A percentile compares a stretch with the other conserved stretches of the same genome.
phyloP scores from a whole-genome alignment of 2,888 invertebrate genomes.

The Mylabris sibirica region DNA sequence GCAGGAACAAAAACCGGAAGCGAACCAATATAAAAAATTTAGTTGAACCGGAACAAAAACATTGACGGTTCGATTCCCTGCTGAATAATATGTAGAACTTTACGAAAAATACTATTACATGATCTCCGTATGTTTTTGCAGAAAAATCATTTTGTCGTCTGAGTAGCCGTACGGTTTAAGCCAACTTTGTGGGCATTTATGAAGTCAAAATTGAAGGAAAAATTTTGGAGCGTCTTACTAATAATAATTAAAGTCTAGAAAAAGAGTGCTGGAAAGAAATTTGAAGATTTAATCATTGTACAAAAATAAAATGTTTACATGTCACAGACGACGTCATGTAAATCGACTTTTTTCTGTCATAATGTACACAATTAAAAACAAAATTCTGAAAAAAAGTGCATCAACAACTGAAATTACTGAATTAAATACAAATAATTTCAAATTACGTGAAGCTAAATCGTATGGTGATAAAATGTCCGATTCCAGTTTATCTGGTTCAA shows the following conservation, averaged over 20 bases:
- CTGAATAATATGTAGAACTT: too few relatives aligned
- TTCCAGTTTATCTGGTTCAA: conserved; percentile 33
- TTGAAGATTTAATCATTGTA: neutral
- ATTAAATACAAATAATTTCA: conserved; percentile 42
- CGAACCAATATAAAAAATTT: too few relatives aligned
- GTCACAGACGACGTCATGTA: neutral
- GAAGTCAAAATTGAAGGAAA: too few relatives aligned
- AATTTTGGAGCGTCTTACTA: too few relatives aligned
- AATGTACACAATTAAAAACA: conserved; percentile 21
- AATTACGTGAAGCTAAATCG: conserved; percentile 50
- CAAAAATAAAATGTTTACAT: neutral
- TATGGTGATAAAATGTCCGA: conserved; percentile 43
- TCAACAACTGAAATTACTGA: conserved; percentile 31
- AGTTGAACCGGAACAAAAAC: too few relatives aligned
- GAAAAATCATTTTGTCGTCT: too few relatives aligned
- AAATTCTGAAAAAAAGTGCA: conserved; percentile 27
- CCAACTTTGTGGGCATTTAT: too few relatives aligned
- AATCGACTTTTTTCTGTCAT: conserved; percentile 19
- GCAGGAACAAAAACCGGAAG: too few relatives aligned
- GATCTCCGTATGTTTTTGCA: too few relatives aligned
- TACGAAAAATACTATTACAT: too few relatives aligned
- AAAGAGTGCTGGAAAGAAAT: neutral
- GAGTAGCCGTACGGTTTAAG: too few relatives aligned
- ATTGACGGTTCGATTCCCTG: too few relatives aligned
- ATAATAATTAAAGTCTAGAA: neutral